Conservation (phyloP, 2,797 vertebrate species). For the Botia kubotai region DNA sequence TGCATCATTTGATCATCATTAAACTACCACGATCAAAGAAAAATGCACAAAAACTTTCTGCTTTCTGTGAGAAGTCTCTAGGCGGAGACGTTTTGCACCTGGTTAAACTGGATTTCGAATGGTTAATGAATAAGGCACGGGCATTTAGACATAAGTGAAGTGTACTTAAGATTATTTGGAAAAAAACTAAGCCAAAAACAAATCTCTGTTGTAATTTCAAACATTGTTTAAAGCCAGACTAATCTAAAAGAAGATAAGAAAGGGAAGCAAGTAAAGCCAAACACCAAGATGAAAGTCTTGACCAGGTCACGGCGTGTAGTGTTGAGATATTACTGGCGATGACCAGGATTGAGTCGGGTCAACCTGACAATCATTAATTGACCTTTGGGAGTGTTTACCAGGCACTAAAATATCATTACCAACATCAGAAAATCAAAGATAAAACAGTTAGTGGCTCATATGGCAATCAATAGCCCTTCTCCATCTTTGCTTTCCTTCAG, state of each 20-base stretch:
- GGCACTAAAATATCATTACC: constrained; percentile 71
- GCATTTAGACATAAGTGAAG: no score
- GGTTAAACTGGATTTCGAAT: no score
- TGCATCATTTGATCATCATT: no score
- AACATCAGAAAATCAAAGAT: constrained; percentile 71
- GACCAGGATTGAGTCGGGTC: constrained; percentile 46
- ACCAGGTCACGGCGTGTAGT: constrained; percentile 8
- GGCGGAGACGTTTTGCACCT: neutral
- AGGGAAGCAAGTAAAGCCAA: constrained; percentile 9
- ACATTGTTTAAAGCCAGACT: neutral
- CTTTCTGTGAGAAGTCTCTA: neutral
- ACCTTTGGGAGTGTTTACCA: constrained; percentile 67
- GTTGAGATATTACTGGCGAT: constrained; percentile 24
- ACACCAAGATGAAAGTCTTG: constrained; percentile 18
- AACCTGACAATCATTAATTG: constrained; percentile 68
- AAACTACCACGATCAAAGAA: no score
- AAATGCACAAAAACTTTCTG: no score
- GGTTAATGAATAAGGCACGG: no score
- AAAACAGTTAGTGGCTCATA: constrained; percentile 73
- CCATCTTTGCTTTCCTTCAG: constrained; percentile 60
- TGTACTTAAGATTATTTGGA: no score
- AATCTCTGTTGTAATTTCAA: no score
- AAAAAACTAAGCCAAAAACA: no score
- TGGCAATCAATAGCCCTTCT: constrained; percentile 72
- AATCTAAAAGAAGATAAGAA: neutral